phyloP scores from a whole-genome alignment of 2,113 vertebrate species.

The Columba janthina region DNA sequence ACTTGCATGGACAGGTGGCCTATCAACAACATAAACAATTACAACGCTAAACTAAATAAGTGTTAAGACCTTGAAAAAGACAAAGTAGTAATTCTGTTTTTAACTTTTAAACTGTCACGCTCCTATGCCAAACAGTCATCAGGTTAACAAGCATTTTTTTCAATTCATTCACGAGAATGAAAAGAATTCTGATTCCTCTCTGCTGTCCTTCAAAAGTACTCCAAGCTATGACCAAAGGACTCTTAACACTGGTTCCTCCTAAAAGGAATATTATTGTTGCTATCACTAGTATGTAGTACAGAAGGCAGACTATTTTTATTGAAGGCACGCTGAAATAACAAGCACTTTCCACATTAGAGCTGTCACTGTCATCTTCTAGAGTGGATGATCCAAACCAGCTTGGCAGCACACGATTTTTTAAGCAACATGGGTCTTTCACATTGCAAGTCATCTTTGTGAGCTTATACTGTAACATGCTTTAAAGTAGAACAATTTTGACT shows the following conservation, averaged over 20 bases:
- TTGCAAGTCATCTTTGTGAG: not conserved
- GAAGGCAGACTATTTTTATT: not conserved
- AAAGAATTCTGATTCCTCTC: slow-evolving; percentile 35
- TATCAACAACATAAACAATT: slow-evolving; percentile 62
- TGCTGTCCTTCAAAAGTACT: slow-evolving; percentile 51
- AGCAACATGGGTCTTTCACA: not conserved
- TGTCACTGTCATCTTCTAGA: not conserved
- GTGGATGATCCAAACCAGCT: not conserved
- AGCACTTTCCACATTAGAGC: not conserved
- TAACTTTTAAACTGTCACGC: slow-evolving; percentile 31
- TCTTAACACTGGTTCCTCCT: not conserved
- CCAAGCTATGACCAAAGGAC: not conserved
- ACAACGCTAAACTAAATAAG: slow-evolving; percentile 71
- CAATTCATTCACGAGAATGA: slow-evolving; percentile 16
- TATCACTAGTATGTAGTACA: not conserved
- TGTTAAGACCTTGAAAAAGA: slow-evolving; percentile 59
- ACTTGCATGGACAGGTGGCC: not conserved
- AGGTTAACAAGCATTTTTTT: slow-evolving; percentile 52
- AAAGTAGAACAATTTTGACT: not conserved
- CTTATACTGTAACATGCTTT: not conserved
- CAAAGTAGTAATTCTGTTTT: slow-evolving; percentile 16
- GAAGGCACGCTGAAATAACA: not conserved
- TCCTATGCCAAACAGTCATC: slow-evolving; percentile 2
- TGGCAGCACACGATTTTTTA: not conserved
- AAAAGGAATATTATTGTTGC: not conserved